Evolutionary conservation across 2,113 vertebrate species (phyloP).

Genomic region (Synodontis membranacea): DNA sequence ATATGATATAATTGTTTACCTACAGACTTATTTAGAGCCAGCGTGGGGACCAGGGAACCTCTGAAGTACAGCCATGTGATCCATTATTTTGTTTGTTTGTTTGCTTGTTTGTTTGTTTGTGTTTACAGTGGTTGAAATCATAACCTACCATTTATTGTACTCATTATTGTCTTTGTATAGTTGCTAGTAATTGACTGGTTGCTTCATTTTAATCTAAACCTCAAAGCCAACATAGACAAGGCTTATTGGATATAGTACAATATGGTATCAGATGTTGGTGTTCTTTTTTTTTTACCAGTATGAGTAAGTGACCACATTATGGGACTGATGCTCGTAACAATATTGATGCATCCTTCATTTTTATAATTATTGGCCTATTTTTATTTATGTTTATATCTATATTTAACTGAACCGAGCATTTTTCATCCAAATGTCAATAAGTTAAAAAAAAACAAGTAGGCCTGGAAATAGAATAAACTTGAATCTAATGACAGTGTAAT

Average conservation of each 20-base stretch:
- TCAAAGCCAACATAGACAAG: background rate
- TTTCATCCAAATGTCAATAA: background rate
- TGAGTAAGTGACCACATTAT: background rate
- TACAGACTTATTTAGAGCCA: too few species aligned
- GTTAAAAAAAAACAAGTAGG: background rate
- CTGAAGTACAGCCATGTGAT: too few species aligned
- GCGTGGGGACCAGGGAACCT: too few species aligned
- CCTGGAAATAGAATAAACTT: background rate
- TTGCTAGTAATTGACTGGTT: too few species aligned
- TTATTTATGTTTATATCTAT: too few species aligned
- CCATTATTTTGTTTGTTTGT: too few species aligned
- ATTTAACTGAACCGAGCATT: background rate
- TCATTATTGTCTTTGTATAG: too few species aligned
- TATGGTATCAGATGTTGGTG: background rate
- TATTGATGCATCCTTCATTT: background rate
- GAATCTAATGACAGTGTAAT: background rate
- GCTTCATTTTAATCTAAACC: background rate
- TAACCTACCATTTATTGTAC: too few species aligned
- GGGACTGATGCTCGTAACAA: background rate
- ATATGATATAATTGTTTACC: too few species aligned
- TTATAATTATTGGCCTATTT: background rate
- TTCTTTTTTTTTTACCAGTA: background rate
- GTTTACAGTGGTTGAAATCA: too few species aligned
- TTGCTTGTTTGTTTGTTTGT: too few species aligned
- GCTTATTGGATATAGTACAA: too few species aligned